Conservation (phyloP, 2,888 invertebrate genomes). For the Synergus umbraculus region DNA sequence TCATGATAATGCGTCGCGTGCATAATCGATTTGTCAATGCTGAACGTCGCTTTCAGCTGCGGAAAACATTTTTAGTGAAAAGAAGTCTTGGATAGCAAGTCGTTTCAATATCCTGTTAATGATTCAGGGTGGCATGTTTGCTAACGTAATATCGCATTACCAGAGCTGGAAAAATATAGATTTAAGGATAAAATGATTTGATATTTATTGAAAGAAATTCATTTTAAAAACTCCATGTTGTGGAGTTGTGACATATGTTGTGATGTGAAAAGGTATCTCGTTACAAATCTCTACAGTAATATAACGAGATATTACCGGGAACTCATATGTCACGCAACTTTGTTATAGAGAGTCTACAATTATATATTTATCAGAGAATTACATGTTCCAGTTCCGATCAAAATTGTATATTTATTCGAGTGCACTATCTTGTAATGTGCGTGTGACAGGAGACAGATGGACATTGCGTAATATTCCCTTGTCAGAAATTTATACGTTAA, state of each 20-base stretch:
- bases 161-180: background rate
- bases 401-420: background rate
- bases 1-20: background rate
- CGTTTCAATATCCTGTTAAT: background rate
- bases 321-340: background rate
- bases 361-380: background rate
- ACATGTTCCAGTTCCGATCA: no score
- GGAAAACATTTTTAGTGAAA: background rate
- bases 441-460: slow-evolving; percentile 15
- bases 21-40: background rate
- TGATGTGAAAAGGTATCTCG: background rate
- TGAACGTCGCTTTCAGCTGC: background rate
- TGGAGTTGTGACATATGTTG: no score
- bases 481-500: background rate
- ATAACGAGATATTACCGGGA: background rate
- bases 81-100: background rate
- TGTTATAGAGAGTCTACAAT: background rate
- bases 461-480: slow-evolving; percentile 12
- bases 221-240: background rate
- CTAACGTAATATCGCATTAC: background rate
- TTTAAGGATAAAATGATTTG: background rate
- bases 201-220: background rate
- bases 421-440: background rate
- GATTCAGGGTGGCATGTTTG: background rate
- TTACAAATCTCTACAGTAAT: no score